phyloP scores from a whole-genome alignment of 2,113 vertebrate species.

The Xiphophorus maculatus region DNA sequence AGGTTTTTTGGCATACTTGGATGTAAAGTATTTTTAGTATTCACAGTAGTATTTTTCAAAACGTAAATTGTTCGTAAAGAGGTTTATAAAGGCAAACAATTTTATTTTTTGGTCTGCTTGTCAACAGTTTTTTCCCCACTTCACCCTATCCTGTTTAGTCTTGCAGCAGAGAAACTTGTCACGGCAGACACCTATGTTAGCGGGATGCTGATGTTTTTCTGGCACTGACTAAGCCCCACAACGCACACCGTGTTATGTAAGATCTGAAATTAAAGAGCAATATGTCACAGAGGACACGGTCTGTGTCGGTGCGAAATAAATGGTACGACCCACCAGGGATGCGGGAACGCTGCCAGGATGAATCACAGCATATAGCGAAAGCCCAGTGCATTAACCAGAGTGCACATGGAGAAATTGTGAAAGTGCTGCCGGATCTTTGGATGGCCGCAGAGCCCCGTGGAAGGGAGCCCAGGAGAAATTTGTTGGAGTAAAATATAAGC shows the following conservation, averaged over 20 bases:
- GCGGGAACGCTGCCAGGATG: constrained; percentile 53
- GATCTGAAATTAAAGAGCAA: constrained; percentile 53
- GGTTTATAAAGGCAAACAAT: constrained; percentile 9
- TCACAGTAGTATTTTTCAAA: not conserved
- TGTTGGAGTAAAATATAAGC: not conserved
- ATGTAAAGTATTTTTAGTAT: no score
- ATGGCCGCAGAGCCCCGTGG: constrained; percentile 15
- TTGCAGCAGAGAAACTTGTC: constrained; percentile 18
- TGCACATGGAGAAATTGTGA: constrained; percentile 36
- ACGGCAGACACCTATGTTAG: constrained; percentile 15
- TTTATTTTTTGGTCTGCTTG: constrained; percentile 11
- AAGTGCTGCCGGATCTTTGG: constrained; percentile 37
- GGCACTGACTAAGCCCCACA: constrained; percentile 14
- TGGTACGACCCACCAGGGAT: constrained; percentile 45
- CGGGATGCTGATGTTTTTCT: constrained; percentile 6
- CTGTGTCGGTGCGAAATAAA: constrained; percentile 47
- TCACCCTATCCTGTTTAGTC: constrained; percentile 7
- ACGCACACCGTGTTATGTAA: constrained; percentile 39
- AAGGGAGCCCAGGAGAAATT: constrained; percentile 36
- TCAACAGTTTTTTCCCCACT: not conserved
- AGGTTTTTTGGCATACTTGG: not conserved
- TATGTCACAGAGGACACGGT: constrained; percentile 45
- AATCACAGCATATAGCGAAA: constrained; percentile 46
- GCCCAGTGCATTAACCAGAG: constrained; percentile 43
- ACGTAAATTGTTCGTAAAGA: not conserved